These are phyloP conservation scores for Laterallus jamaicensis DNA, from an alignment of 2,113 vertebrate genomes.

Conservation along the genomic window DNA sequence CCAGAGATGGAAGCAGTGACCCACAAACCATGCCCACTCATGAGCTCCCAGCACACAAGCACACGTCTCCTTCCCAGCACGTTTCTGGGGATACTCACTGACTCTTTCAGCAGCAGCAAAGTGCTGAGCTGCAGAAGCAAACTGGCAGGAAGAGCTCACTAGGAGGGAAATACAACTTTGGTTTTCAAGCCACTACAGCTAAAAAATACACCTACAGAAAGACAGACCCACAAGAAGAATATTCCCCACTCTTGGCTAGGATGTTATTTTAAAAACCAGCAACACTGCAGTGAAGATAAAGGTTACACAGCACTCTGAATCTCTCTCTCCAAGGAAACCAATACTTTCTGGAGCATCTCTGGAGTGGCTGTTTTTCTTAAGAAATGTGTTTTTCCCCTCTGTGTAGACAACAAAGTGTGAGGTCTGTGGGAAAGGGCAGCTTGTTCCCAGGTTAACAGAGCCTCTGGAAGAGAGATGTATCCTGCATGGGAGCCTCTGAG, in stretches of 20 bases:
- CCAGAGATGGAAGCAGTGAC: background rate
- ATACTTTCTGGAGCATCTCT: background rate
- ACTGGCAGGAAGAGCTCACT: background rate
- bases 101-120: background rate
- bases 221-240: background rate
- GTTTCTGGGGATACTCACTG: background rate
- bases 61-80: background rate
- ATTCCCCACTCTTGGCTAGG: background rate
- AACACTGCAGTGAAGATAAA: fast-evolving
- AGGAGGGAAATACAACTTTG: background rate
- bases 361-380: background rate
- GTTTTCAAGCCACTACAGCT: background rate
- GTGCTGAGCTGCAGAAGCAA: background rate
- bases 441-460: background rate
- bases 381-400: background rate
- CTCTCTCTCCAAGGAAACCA: background rate
- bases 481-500: background rate
- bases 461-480: background rate
- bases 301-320: background rate
- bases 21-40: background rate
- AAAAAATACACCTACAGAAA: background rate
- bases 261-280: background rate
- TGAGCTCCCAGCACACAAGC: background rate
- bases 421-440: background rate
- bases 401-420: fast-evolving